Evolutionary conservation across 2,888 invertebrate genomes (phyloP), one percentile per base, ranked within the genome.

Genomic region (Pammene fasciana): DNA sequence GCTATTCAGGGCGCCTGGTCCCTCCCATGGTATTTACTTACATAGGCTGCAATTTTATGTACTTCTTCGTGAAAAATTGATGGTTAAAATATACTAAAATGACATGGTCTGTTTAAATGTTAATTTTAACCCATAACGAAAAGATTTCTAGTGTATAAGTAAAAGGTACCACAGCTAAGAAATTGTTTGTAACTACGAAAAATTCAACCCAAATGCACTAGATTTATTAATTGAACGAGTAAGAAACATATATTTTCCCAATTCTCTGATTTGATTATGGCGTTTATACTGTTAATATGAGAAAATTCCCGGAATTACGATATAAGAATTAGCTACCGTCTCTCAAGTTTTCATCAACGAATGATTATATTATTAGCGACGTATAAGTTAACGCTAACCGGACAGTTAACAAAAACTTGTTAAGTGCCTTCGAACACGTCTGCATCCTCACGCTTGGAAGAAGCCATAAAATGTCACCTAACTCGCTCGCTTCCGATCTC

Each of bases 391-490:
- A 52, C 68, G 52, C 70, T 60, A 60, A 70, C 59, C 65, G 64
- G 68, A 57, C 64, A 54, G 68, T 65, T 46, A 34, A 59, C 71
- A 81, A 81, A 79, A 80, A 80, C 72, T 80, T 75, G 79, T 77
- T 76, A 80, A 81, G 78, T 77, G 75, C 75, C 77, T 76, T 74
- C 76, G 72, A 73, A 74, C 75, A 72, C 74, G 77, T 71, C 74
- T 70, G 72, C 71, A 43, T 71, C 70, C 72, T 64, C 56, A 55
- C 67, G 72, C 76, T 75, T 71, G 71, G 73, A 79, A 78, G 82
- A 84, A 83, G 82, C 78, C 78, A 82, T 85, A 83, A 84, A 84
- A 80, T 79, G 77, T 79, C 80, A 76, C 76, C 76, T 75, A 76
- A 78, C 75, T 73, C 73, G 71, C 74, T 76, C 73, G 72, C 54